Percentiles rank a stretch among this genome's conserved stretches.
phyloP scores from a whole-genome alignment of 1,140 invertebrate genomes.

The Panulirus ornatus region DNA sequence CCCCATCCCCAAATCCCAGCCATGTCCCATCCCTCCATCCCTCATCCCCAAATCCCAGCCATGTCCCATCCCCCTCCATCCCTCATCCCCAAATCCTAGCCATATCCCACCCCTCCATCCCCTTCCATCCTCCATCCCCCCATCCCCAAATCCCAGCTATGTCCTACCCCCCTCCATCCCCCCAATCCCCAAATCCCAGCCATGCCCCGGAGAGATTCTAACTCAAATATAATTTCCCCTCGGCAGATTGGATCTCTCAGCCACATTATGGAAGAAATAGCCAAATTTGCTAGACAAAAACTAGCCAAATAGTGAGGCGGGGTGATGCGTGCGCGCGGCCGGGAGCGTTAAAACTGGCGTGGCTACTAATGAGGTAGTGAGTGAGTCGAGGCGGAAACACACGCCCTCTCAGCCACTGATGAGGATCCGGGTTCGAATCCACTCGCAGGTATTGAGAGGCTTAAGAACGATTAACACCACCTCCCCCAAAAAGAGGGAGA shows the following conservation, averaged over 20 bases:
- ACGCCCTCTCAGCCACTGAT: no score
- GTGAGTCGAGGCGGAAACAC: no score
- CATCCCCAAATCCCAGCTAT: neutral
- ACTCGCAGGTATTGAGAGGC: no score
- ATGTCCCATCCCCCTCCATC: neutral
- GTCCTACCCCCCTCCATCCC: neutral
- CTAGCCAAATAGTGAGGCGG: neutral
- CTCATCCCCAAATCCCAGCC: neutral
- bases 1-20: neutral
- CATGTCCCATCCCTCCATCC: neutral
- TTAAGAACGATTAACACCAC: no score
- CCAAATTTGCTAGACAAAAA: neutral
- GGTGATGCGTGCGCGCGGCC: no score
- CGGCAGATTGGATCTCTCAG: neutral
- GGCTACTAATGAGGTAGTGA: neutral
- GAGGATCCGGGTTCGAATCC: no score
- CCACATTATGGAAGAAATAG: conserved; percentile 1
- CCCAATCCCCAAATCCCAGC: neutral
- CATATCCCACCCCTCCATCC: neutral
- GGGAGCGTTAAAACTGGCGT: no score
- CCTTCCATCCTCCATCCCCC: neutral
- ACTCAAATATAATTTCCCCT: neutral
- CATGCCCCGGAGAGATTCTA: neutral
- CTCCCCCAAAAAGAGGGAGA: neutral
- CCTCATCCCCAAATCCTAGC: neutral